phyloP scores from a whole-genome alignment of 2,113 vertebrate genomes.

The Falco punctatus region DNA sequence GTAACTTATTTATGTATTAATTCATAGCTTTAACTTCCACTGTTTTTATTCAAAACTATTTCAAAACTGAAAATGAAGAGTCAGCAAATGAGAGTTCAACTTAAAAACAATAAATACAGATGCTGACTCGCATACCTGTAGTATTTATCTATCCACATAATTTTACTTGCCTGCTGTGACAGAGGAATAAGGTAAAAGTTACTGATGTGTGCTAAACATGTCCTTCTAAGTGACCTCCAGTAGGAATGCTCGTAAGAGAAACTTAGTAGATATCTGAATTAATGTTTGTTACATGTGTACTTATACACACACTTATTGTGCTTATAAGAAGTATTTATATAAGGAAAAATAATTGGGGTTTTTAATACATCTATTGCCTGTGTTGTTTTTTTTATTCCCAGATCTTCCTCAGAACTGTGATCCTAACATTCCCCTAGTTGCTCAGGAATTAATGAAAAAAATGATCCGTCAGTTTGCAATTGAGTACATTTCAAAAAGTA shows the following conservation, averaged over 20 bases:
- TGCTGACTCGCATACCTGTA: neutral
- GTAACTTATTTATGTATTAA: neutral
- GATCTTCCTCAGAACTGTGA: constrained; percentile 95
- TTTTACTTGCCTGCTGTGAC: neutral
- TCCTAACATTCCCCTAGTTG: constrained; percentile 95
- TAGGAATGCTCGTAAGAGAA: neutral
- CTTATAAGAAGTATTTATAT: neutral
- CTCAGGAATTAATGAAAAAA: constrained; percentile 99
- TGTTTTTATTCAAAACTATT: neutral
- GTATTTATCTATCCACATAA: neutral
- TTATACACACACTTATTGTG: neutral
- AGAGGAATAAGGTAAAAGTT: neutral
- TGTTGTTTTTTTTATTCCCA: constrained; percentile 72
- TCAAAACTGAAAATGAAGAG: neutral
- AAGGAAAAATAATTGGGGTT: neutral
- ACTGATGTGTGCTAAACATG: neutral
- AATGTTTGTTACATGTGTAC: neutral
- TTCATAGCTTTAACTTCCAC: neutral
- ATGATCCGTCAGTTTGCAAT: constrained; percentile 98
- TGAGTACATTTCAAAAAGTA: constrained; percentile 97
- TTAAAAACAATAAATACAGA: neutral
- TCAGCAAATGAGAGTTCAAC: neutral
- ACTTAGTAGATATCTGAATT: neutral
- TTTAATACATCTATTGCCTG: neutral
- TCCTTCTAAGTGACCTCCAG: neutral